Evolutionary conservation across 2,888 invertebrate genomes (phyloP), one percentile per base, ranked within the genome.

Genomic region (Melieria picta): DNA sequence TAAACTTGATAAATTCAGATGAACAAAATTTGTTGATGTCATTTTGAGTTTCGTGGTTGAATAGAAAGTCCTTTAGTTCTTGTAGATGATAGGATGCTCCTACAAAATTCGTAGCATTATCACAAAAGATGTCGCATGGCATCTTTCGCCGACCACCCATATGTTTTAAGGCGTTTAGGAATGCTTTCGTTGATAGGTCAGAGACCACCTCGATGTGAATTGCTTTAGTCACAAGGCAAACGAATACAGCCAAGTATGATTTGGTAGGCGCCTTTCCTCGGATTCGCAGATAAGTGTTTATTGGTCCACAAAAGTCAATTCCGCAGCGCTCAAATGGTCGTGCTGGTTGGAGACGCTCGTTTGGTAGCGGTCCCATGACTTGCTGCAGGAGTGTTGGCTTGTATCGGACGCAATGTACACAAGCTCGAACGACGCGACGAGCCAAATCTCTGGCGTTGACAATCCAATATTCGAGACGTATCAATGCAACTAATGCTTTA

Each of bases 401-500:
- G 55, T 65, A 65, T 11, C 55, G 30, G 11, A 50, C 55, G 43
- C 52, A 65, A 55, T 76, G 61, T 7, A 61, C n/a, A 45, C 71
- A 76, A 0, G 48, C 58, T 30, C 65, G 52, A 3, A 64, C 72
- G 42, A 72, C 57, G 9, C 46, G 56, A 45, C 74, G 67, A 60
- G 70, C 62, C 9, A 75, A 45, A 16, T 72, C 71, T 69, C 72
- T 66, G n/a, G 63, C 64, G 55, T 66, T 73, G n/a, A 73, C 69
- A 43, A 75, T 72, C 74, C 76, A 75, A 64, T 72, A 76, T 16
- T 60, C 30, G 13, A 67, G 60, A 45, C 71, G 56, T 7, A 68
- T 58, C 13, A 74, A 52, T 4, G 75, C 60, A 11, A 74, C 65
- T 16, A 75, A 47, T 4, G 73, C 57, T 13, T 72, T 76, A 6